phyloP scores from a whole-genome alignment of 2,888 invertebrate genomes.

The Notodonta dromedarius region DNA sequence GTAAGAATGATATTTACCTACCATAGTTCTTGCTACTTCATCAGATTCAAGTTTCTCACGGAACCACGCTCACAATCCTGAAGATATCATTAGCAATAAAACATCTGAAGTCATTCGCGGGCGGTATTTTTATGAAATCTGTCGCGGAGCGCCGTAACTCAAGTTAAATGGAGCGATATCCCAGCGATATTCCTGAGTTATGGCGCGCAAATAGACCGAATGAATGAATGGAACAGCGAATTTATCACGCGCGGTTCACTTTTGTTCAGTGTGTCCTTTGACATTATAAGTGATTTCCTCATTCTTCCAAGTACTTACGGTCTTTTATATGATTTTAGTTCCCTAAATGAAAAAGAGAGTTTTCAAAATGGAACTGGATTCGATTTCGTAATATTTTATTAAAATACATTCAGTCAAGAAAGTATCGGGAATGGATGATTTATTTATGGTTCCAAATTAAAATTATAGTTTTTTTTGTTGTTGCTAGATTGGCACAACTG shows the following conservation, averaged over 20 bases:
- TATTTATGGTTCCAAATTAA: no score
- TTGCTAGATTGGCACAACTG: no score
- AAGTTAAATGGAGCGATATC: constrained; percentile 68
- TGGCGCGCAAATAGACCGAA: constrained; percentile 56
- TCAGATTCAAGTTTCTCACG: not conserved
- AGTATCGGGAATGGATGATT: no score
- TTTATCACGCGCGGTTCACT: constrained; percentile 17
- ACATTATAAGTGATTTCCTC: not conserved
- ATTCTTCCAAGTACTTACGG: not conserved
- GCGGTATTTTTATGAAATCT: constrained; percentile 58
- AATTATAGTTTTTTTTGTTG: no score
- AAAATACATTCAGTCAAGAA: no score
- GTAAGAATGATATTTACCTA: no score
- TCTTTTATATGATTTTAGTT: no score
- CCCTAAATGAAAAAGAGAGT: not conserved
- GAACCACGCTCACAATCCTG: constrained; percentile 2
- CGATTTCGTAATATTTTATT: no score
- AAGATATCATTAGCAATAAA: constrained; percentile 44
- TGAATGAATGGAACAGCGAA: constrained; percentile 29
- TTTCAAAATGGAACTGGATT: no score
- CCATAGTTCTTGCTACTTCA: not conserved
- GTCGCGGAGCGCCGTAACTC: constrained; percentile 61
- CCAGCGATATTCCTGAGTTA: constrained; percentile 70
- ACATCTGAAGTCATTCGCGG: constrained; percentile 36
- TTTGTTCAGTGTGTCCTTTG: constrained; percentile 7